phyloP scores from a whole-genome alignment of 2,888 invertebrate genomes.

The Nycteola revayana region DNA sequence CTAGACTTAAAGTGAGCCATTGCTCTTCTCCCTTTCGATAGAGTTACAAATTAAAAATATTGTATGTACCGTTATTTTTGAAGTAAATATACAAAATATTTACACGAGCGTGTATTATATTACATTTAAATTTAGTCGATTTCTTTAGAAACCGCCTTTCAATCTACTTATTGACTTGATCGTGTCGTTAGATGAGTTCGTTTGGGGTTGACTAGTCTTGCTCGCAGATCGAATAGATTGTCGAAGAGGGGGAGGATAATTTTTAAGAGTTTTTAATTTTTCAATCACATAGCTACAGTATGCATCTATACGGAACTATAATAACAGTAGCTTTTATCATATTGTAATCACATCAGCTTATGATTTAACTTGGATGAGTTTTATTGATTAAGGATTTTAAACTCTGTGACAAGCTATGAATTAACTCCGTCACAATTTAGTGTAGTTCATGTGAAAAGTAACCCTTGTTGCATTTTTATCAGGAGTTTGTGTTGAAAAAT shows the following conservation, averaged over 20 bases:
- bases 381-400: conserved; percentile 63
- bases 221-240: conserved; percentile 45
- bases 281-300: conserved; percentile 64
- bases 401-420: conserved; percentile 73
- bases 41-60: conserved; percentile 79
- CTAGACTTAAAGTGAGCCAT: conserved; percentile 79
- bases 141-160: conserved; percentile 30
- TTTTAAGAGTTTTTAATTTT: conserved; percentile 63
- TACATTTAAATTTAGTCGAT: conserved; percentile 57
- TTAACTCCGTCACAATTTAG: conserved; percentile 80
- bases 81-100: conserved; percentile 83
- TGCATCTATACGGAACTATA: conserved; percentile 57
- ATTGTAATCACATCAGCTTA: conserved; percentile 75
- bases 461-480: conserved; percentile 79
- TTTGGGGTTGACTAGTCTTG: conserved; percentile 34
- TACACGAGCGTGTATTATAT: conserved; percentile 80
- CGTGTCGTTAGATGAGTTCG: conserved; percentile 22
- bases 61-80: conserved; percentile 82
- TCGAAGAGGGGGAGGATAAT: conserved; percentile 68
- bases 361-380: conserved; percentile 66
- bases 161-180: conserved; percentile 27
- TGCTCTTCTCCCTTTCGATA: conserved; percentile 74
- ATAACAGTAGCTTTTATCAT: conserved; percentile 76
- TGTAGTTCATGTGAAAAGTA: conserved; percentile 72
- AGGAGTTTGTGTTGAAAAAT: conserved; percentile 77